Evolutionary conservation across 2,888 invertebrate genomes (phyloP), one percentile per base, ranked within the genome.

Genomic region (Eulithis prunata): DNA sequence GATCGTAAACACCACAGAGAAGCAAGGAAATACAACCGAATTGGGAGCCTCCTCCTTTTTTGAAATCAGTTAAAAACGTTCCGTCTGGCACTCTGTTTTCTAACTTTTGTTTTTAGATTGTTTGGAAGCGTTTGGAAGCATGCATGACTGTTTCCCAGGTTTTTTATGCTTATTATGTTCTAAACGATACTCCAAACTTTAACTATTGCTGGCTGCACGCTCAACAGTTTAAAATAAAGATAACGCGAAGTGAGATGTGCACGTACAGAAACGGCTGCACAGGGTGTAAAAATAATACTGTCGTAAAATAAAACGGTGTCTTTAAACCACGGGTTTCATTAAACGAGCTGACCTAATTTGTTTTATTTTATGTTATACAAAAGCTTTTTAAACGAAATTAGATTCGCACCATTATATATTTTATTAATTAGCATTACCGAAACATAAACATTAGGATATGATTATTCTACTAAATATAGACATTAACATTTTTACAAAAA

Each of bases 201-300:
- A 51, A 49, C 49, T 49, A 49, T 21, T 49, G 21, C 11, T 28
- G 45, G 14, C n/a, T 47, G 54, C 49, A 59, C 53, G 57, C n/a
- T 57, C 52, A 38, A 38, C 21, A 13, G 45, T 57, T 63, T 47
- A 47, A 63, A 46, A 63, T 53, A 58, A 64, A 62, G 64, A 68
- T 68, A 64, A 58, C 38, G 55, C 53, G 28, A 64, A 58, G 55
- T 46, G 45, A 64, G 62, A 60, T 65, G 60, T 60, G 54, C 59
- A 66, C 47, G 60, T 54, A 57, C 57, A 53, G 36, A 21, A n/a
- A 57, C 52, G 28, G 51, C 51, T 45, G 21, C 10, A 8, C 52
- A 58, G 11, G 52, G 43, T 52, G 58, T 59, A n/a, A n/a, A 51
- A 52, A 8, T 13, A 49, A 21, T 47, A 14, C 47, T 47, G 3